Evolutionary conservation across 1,140 invertebrate species (phyloP).

Genomic region (Maconellicoccus hirsutus): DNA sequence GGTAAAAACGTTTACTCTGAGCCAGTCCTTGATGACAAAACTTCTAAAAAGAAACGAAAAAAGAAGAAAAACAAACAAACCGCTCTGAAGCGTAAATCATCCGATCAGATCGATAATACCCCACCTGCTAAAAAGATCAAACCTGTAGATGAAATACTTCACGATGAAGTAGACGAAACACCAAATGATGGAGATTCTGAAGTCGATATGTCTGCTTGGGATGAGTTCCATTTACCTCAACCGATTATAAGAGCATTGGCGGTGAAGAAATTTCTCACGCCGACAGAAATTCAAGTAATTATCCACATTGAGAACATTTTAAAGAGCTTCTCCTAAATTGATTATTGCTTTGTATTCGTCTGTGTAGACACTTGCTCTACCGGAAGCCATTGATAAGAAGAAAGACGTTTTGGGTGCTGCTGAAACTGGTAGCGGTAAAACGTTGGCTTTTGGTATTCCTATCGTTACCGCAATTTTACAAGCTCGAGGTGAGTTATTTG

Average conservation of each 20-base stretch:
- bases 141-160: neutral
- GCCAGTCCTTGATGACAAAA: neutral
- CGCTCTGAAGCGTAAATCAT: neutral
- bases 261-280: constrained; percentile 61
- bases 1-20: neutral
- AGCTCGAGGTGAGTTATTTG: constrained; percentile 32
- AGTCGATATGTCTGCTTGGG: constrained; percentile 46
- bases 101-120: neutral
- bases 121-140: neutral
- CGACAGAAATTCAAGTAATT: constrained; percentile 69
- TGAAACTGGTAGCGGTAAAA: constrained; percentile 97
- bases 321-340: neutral
- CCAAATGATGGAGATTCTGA: neutral
- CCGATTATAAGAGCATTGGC: constrained; percentile 58
- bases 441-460: constrained; percentile 90
- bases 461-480: constrained; percentile 73
- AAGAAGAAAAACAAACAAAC: neutral
- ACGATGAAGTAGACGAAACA: neutral
- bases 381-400: constrained; percentile 70
- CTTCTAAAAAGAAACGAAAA: neutral
- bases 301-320: constrained; percentile 19
- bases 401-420: constrained; percentile 89
- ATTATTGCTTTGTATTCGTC: constrained; percentile 7
- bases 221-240: constrained; percentile 51
- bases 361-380: constrained; percentile 34